phyloP scores from a whole-genome alignment of 2,797 vertebrate genomes.

The Pteronotus mesoamericanus region DNA sequence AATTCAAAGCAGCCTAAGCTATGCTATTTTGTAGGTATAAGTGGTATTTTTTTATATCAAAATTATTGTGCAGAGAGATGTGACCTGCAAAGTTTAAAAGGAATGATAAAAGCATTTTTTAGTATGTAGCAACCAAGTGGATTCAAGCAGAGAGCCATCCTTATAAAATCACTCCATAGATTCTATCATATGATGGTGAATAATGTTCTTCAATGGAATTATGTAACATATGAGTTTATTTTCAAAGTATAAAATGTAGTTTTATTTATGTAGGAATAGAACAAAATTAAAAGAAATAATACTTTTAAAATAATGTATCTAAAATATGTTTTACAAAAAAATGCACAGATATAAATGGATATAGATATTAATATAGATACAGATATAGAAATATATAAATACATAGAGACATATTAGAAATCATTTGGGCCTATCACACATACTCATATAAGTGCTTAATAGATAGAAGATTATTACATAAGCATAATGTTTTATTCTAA shows the following conservation, averaged over 20 bases:
- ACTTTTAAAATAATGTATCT: not conserved
- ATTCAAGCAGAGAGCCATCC: slow-evolving; percentile 45
- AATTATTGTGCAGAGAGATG: slow-evolving; percentile 20
- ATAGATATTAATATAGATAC: not conserved
- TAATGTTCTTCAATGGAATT: slow-evolving; percentile 44
- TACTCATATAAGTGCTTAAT: not conserved
- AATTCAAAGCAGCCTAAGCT: slow-evolving; percentile 21
- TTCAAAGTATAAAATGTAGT: not conserved
- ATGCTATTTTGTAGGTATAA: not conserved
- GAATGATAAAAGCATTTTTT: not conserved
- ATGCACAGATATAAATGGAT: not conserved
- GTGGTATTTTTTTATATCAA: not conserved
- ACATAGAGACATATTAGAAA: not conserved
- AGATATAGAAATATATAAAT: not conserved
- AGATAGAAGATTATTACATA: not conserved
- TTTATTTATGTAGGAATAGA: not conserved
- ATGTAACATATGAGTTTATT: slow-evolving; percentile 51
- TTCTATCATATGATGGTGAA: not conserved
- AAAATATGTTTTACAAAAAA: not conserved
- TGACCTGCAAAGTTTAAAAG: slow-evolving; percentile 36
- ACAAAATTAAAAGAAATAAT: not conserved
- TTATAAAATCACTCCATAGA: slow-evolving; percentile 53
- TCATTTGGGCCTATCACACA: not conserved
- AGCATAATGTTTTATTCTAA: not conserved
- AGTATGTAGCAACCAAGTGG: not conserved